These are phyloP conservation scores for Scophthalmus maximus DNA, from an alignment of 2,113 vertebrate species.

Conservation along the genomic window DNA sequence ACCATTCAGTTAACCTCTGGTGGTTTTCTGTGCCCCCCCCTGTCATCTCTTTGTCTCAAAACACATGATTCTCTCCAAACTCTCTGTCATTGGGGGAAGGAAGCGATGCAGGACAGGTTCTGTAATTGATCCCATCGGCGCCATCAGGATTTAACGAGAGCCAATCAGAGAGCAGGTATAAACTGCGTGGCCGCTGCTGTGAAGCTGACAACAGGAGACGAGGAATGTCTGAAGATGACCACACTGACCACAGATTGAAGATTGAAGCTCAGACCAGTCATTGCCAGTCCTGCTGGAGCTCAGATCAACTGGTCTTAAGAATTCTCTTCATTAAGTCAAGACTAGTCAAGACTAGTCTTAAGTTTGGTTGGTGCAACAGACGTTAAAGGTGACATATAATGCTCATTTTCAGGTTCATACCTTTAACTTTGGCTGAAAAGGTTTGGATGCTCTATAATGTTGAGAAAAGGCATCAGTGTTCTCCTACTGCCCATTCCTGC, in stretches of 20 bases:
- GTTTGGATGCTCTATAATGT: too few relatives aligned
- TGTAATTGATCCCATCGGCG: conserved; percentile 68
- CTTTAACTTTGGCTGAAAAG: too few relatives aligned
- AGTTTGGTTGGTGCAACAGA: too few relatives aligned
- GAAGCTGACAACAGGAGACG: background rate
- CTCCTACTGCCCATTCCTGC: too few relatives aligned
- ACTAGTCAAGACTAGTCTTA: too few relatives aligned
- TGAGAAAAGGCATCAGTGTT: too few relatives aligned
- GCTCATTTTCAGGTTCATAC: too few relatives aligned
- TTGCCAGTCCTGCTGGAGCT: too few relatives aligned
- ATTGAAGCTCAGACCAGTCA: background rate
- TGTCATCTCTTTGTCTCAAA: background rate
- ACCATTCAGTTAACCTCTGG: too few relatives aligned
- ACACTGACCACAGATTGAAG: background rate
- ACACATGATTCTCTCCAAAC: background rate
- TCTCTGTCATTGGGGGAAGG: conserved; percentile 1
- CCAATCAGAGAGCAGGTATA: conserved; percentile 19
- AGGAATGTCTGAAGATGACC: background rate
- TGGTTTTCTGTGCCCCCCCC: background rate
- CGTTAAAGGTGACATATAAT: too few relatives aligned
- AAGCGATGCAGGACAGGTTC: conserved; percentile 21
- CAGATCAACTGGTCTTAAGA: too few relatives aligned
- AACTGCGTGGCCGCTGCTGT: conserved; percentile 8
- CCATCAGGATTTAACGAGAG: conserved; percentile 1
- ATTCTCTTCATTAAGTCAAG: too few relatives aligned